A percentile compares a stretch with the other conserved stretches of the same genome.
phyloP scores from a whole-genome alignment of 2,888 invertebrate genomes.

The Drosophila cognata region DNA sequence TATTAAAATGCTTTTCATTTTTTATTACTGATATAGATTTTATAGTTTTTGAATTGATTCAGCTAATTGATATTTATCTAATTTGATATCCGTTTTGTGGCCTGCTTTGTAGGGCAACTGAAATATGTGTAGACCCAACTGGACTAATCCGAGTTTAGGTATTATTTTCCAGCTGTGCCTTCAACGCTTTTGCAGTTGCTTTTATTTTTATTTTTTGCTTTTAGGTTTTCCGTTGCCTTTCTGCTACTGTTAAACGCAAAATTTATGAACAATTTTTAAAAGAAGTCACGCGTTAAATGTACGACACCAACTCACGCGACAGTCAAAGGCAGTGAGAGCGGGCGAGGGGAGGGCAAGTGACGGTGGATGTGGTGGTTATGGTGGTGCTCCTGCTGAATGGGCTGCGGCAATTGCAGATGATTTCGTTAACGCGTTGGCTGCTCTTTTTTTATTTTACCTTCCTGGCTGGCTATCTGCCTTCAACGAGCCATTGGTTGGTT shows the following conservation, averaged over 20 bases:
- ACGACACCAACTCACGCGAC: slow-evolving; percentile 80
- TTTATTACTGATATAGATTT: neutral
- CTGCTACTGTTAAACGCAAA: slow-evolving; percentile 79
- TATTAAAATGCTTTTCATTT: neutral
- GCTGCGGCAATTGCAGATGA: slow-evolving; percentile 65
- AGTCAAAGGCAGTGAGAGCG: slow-evolving; percentile 31
- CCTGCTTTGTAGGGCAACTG: slow-evolving; percentile 21
- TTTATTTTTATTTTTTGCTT: neutral
- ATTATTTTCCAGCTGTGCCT: slow-evolving; percentile 49
- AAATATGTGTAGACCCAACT: slow-evolving; percentile 6
- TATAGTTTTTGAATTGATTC: neutral
- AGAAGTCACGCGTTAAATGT: slow-evolving; percentile 80
- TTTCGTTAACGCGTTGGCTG: slow-evolving; percentile 75
- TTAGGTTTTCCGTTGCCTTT: slow-evolving; percentile 47
- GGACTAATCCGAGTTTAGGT: slow-evolving; percentile 11
- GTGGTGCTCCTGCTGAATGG: neutral
- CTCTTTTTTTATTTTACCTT: slow-evolving; percentile 21
- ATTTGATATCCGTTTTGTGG: neutral
- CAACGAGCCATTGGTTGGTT: slow-evolving; percentile 21
- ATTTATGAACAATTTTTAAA: slow-evolving; percentile 80
- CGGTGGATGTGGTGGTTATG: neutral
- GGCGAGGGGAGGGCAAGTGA: neutral
- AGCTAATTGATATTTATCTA: neutral
- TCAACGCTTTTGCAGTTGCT: slow-evolving; percentile 47
- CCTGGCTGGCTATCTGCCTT: slow-evolving; percentile 21